A percentile compares a stretch with the other conserved stretches of the same genome.
Conservation (phyloP, 1,140 invertebrate genomes). For the Saccostrea glomerata region DNA sequence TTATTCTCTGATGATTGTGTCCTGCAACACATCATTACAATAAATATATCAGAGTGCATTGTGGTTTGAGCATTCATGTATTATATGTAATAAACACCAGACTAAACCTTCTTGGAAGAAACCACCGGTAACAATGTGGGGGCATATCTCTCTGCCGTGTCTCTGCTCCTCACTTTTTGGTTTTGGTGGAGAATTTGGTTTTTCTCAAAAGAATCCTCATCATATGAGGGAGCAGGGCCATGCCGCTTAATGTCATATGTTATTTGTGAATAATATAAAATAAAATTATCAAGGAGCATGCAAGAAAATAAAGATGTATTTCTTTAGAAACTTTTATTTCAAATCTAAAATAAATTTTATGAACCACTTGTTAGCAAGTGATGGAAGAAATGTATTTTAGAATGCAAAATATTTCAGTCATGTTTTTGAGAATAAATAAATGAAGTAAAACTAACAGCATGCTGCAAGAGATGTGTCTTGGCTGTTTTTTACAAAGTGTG, state of each 20-base stretch:
- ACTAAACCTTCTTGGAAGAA: too few species aligned
- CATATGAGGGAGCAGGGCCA: slow-evolving; percentile 35
- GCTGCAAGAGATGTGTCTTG: slow-evolving; percentile 38
- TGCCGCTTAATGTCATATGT: slow-evolving; percentile 39
- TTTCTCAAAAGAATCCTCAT: slow-evolving; percentile 47
- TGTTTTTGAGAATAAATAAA: not conserved
- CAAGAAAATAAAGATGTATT: not conserved
- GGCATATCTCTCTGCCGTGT: slow-evolving; percentile 41
- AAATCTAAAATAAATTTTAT: too few species aligned
- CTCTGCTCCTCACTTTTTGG: slow-evolving; percentile 40
- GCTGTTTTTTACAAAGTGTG: not conserved
- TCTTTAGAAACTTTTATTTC: not conserved
- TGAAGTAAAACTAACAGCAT: not conserved
- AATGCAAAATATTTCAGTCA: too few species aligned
- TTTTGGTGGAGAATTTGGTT: slow-evolving; percentile 48
- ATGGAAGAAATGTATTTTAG: too few species aligned
- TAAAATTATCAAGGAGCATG: not conserved
- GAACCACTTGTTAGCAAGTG: too few species aligned
- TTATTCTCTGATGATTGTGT: too few species aligned
- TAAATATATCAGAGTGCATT: too few species aligned
- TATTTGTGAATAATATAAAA: not conserved
- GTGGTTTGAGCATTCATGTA: too few species aligned
- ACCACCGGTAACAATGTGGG: not conserved
- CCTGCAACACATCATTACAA: too few species aligned
- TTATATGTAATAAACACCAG: too few species aligned